Evolutionary conservation across 2,888 invertebrate species (phyloP).

Genomic region (Dinocampus coccinellae): DNA sequence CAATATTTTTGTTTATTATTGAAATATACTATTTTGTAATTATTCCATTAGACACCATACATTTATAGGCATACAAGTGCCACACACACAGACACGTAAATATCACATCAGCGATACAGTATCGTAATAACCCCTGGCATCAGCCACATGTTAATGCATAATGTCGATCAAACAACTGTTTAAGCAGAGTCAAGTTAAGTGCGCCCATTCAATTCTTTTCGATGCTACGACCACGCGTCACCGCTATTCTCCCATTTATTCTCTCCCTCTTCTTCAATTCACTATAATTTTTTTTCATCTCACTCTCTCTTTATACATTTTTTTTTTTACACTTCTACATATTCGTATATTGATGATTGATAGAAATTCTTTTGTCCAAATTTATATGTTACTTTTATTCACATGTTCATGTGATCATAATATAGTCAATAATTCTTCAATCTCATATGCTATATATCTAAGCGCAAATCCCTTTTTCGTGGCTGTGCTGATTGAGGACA

Average conservation of each 20-base stretch:
- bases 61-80: not conserved
- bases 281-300: not conserved
- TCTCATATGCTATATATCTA: slow-evolving; percentile 33
- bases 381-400: not conserved
- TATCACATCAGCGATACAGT: slow-evolving; percentile 17
- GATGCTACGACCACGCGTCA: slow-evolving; percentile 44
- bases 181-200: slow-evolving; percentile 68
- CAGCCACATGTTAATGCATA: slow-evolving; percentile 68
- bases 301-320: not conserved
- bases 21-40: slow-evolving; percentile 24
- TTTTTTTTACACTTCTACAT: not conserved
- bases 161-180: slow-evolving; percentile 68
- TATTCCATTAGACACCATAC: slow-evolving; percentile 8
- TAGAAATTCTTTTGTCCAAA: slow-evolving; percentile 5
- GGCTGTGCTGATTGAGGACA: slow-evolving; percentile 68
- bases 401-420: not conserved
- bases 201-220: slow-evolving; percentile 55
- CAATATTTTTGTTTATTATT: not conserved
- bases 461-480: slow-evolving; percentile 64
- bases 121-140: slow-evolving; percentile 64
- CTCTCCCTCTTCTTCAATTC: slow-evolving; percentile 27
- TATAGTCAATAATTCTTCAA: slow-evolving; percentile 58
- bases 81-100: slow-evolving; percentile 27
- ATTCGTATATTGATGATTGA: not conserved
- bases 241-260: slow-evolving; percentile 36